phyloP scores from a whole-genome alignment of 1,140 invertebrate species.

The Thaumetopoea pityocampa region DNA sequence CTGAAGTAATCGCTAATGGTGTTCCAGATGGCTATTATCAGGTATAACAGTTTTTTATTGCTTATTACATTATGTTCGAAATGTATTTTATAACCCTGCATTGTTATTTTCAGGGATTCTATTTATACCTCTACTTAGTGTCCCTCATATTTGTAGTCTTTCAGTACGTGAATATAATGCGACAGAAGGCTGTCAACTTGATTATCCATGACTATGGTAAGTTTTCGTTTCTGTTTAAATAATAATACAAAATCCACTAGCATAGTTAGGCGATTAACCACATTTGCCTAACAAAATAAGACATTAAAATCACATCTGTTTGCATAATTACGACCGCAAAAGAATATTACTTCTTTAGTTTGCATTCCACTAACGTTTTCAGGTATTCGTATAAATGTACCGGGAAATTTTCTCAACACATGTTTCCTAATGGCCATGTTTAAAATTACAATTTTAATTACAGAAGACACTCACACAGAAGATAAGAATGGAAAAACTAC shows the following conservation, averaged over 20 bases:
- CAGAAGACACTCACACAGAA: slow-evolving; percentile 45
- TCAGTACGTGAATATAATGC: slow-evolving; percentile 82
- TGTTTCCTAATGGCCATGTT: slow-evolving; percentile 23
- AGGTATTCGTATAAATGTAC: slow-evolving; percentile 53
- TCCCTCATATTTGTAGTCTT: slow-evolving; percentile 89
- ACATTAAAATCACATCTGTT: slow-evolving; percentile 74
- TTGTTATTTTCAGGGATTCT: slow-evolving; percentile 83
- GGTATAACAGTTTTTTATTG: slow-evolving; percentile 51
- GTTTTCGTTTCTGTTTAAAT: slow-evolving; percentile 22
- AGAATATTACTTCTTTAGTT: slow-evolving; percentile 64
- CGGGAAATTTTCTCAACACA: slow-evolving; percentile 26
- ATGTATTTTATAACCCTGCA: neutral
- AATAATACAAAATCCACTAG: slow-evolving; percentile 28
- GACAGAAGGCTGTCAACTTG: slow-evolving; percentile 59
- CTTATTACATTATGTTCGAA: neutral
- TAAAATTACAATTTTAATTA: slow-evolving; percentile 20
- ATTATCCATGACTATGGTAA: slow-evolving; percentile 61
- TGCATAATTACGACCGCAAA: slow-evolving; percentile 64
- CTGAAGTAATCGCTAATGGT: slow-evolving; percentile 81
- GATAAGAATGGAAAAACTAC: slow-evolving; percentile 53
- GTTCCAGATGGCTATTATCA: slow-evolving; percentile 81
- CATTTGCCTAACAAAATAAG: slow-evolving; percentile 69
- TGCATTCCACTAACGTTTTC: slow-evolving; percentile 56
- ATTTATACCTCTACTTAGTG: slow-evolving; percentile 87
- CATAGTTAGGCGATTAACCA: slow-evolving; percentile 52